Conservation (phyloP, 2,888 invertebrate genomes). For the Drosophila macrothrix region DNA sequence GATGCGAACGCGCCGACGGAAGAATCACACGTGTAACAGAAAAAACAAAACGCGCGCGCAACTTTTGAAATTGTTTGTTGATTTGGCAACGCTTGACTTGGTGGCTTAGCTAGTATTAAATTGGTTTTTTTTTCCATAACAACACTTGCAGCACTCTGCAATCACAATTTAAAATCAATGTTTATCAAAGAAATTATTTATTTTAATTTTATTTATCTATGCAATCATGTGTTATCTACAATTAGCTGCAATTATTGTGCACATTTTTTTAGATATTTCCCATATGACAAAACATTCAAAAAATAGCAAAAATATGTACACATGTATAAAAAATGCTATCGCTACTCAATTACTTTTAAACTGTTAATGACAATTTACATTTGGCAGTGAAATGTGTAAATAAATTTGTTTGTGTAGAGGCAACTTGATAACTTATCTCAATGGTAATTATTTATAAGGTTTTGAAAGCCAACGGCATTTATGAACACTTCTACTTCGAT, state of each 20-base stretch:
- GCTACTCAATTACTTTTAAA: slow-evolving; percentile 8
- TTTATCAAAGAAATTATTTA: not conserved
- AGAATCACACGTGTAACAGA: slow-evolving; percentile 70
- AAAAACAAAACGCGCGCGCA: slow-evolving; percentile 6
- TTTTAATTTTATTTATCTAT: not conserved
- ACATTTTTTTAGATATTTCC: not conserved
- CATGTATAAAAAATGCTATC: slow-evolving; percentile 1
- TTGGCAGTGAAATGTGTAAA: slow-evolving; percentile 30
- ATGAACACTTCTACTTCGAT: slow-evolving; percentile 31
- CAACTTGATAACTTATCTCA: slow-evolving; percentile 39
- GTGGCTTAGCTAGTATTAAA: slow-evolving; percentile 7
- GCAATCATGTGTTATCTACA: not conserved
- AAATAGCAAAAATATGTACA: not conserved
- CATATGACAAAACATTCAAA: not conserved
- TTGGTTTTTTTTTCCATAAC: slow-evolving; percentile 3
- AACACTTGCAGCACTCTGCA: slow-evolving; percentile 4
- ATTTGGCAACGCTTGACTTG: slow-evolving; percentile 38
- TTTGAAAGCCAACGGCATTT: slow-evolving; percentile 28
- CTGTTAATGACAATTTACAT: slow-evolving; percentile 21
- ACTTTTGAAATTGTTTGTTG: slow-evolving; percentile 11
- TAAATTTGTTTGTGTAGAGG: slow-evolving; percentile 18
- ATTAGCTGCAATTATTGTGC: not conserved
- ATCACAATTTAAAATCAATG: slow-evolving; percentile 20
- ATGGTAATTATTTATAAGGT: slow-evolving; percentile 16
- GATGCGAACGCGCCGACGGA: slow-evolving; percentile 56